Base-by-base conservation (phyloP, 2,113 vertebrate genomes). In the Silurus meridionalis region DNA sequence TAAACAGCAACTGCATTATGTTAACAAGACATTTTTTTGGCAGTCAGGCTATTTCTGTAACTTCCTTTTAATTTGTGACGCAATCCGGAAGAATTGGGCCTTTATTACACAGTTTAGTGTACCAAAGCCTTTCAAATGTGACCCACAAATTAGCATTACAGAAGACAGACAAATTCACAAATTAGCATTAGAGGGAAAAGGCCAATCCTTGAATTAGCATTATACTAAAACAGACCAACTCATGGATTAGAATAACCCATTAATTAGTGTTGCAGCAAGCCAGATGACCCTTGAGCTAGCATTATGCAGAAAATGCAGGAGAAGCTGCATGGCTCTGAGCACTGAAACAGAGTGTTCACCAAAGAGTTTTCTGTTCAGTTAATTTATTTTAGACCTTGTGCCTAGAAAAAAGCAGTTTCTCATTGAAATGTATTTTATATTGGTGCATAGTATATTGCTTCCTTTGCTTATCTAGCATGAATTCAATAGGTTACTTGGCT, bases 181-280 rank as follows among this genome's bases (percentile, higher is more conserved):
- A 78, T 55, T 55, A 78, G 23, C 75, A 78, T 78, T 17, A 78
- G 8, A n/a, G 23, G 23, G 57, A 78, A 78, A 3, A 78, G 72
- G 23, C 52, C 8, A 14, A 78, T 17, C n/a, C 75, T 25, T 78
- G 52, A 78, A 78, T 78, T 78, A 57, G 52, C 52, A 57, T 57
- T 14, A 53, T 8, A 53, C 19, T 75, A 23, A 37, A 21, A 75
- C 9, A 55, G 50, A 55, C 0, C 15, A 77, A 57, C 53, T 15
- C 23, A 8, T 15, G 14, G 15, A 78, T 78, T 78, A 57, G 50
- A 55, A 55, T 25, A 58, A 57, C 53, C 14, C 25, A 10, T 58
- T 23, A 28, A 79, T 79, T 15, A 25, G 13, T 28, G 0, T 25
- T 37, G 6, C 25, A 78, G n/a, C 75, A 78, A 78, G 52, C 52